Base-by-base conservation (phyloP, 2,113 vertebrate genomes). In the Damaliscus lunatus region DNA sequence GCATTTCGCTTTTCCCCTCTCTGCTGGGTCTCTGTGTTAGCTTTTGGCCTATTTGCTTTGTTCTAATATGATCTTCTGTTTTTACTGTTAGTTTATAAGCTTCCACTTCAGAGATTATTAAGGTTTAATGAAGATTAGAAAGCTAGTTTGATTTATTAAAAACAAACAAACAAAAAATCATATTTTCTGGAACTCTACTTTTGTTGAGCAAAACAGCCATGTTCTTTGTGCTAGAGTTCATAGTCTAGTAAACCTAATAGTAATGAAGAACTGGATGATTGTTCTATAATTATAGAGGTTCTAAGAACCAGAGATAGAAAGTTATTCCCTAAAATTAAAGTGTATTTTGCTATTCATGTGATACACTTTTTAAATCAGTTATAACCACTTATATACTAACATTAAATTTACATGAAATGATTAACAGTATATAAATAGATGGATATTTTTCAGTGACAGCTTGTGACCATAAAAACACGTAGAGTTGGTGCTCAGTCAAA, bases 321-420 rank as follows among this genome's bases (percentile, higher is more conserved):
- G 64, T 74, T 78, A 48, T 84, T 96, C 12, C 17, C 23, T 89
- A 90, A 96, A 97, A 83, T 81, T 64, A 55, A 95, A 62, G 31
- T 29, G 2, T 4, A 23, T 88, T 91, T 95, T 55, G 59, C 83
- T 95, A 86, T 55, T 74, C 14, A 43, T 19, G 0, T 94, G 55
- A 82, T 27, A 84, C 12, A 23, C 2, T 43, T 96, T 90, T 86
- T 46, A 19, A 71, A 52, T 91, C 10, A 57, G 43, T n/a, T 55
- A 5, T 5, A n/a, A 40, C 11, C 15, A 48, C n/a, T 57, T 89
- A 52, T 16, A 88, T 53, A 60, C 1, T 71, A 95, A 86, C 4
- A n/a, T 80, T 96, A 83, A 74, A 50, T 7, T 71, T 84, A 89
- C 23, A 60, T 78, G 29, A 71, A 43, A 62, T 55, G 12, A 74